These are phyloP conservation scores for Cylloceria caligata DNA, from an alignment of 2,888 invertebrate species.

Conservation along the genomic window DNA sequence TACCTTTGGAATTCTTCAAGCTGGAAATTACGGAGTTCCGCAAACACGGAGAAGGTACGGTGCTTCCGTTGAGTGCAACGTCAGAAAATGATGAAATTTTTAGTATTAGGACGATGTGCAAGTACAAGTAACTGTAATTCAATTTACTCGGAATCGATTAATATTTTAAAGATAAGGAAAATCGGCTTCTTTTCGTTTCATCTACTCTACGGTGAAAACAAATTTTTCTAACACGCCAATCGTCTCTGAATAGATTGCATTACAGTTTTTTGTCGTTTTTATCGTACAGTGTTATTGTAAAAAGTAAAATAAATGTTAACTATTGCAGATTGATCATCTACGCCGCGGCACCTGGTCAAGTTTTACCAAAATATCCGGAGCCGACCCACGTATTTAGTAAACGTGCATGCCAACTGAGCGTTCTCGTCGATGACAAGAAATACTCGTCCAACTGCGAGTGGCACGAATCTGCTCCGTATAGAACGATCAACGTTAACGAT, in stretches of 20 bases:
- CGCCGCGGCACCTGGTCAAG: constrained; percentile 92
- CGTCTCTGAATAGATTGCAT: too few relatives aligned
- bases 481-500: constrained; percentile 92
- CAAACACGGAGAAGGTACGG: constrained; percentile 90
- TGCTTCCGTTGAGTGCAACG: not conserved
- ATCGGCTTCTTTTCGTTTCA: too few relatives aligned
- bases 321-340: constrained; percentile 88
- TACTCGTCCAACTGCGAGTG: constrained; percentile 86
- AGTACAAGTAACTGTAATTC: too few relatives aligned
- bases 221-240: too few relatives aligned
- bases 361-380: constrained; percentile 91
- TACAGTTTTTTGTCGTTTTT: too few relatives aligned
- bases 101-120: too few relatives aligned
- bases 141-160: too few relatives aligned
- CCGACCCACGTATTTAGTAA: constrained; percentile 92
- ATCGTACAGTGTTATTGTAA: too few relatives aligned
- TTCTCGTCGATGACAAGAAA: constrained; percentile 87
- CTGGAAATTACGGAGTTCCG: constrained; percentile 94
- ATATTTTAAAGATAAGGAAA: too few relatives aligned
- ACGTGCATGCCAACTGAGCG: constrained; percentile 88
- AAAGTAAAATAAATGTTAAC: not conserved
- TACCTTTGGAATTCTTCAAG: constrained; percentile 94
- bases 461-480: constrained; percentile 90
- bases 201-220: too few relatives aligned
- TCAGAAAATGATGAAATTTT: too few relatives aligned